Evolutionary conservation across 2,113 vertebrate genomes (phyloP).

Genomic region (Peromyscus polionotus): DNA sequence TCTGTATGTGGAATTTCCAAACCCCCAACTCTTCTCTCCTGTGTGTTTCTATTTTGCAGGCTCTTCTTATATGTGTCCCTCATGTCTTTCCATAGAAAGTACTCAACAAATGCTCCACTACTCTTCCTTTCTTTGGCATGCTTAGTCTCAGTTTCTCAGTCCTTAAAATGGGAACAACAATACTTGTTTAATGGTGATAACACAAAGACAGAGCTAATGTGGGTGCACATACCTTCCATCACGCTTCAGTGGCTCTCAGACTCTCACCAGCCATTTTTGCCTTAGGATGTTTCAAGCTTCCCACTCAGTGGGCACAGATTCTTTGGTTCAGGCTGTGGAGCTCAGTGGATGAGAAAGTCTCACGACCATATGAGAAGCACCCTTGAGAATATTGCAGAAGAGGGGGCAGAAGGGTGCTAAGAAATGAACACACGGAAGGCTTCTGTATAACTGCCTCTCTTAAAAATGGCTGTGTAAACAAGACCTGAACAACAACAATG

Average conservation of each 20-base stretch:
- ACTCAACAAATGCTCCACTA: neutral
- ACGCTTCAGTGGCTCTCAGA: neutral
- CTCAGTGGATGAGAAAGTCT: neutral
- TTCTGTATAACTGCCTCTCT: neutral
- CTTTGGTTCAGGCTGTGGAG: neutral
- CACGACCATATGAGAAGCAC: neutral
- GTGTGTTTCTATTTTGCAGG: neutral
- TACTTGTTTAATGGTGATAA: neutral
- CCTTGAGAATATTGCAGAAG: neutral
- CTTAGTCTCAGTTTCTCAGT: neutral
- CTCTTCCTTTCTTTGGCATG: neutral
- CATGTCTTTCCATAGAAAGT: neutral
- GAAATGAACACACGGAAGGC: neutral
- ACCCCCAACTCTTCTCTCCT: neutral
- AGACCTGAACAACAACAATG: neutral
- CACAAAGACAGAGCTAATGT: neutral
- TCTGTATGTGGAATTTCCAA: neutral
- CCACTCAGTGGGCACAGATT: too few relatives aligned
- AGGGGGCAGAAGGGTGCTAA: too few relatives aligned
- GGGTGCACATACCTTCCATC: too few relatives aligned
- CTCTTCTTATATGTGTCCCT: rapidly evolving
- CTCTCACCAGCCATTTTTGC: neutral
- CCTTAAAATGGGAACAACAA: neutral
- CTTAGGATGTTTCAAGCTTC: neutral
- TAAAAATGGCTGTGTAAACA: neutral